A percentile compares a stretch with the other conserved stretches of the same genome.
Evolutionary conservation across 2,113 vertebrate genomes (phyloP).

Genomic region (Hemiprocne comata): DNA sequence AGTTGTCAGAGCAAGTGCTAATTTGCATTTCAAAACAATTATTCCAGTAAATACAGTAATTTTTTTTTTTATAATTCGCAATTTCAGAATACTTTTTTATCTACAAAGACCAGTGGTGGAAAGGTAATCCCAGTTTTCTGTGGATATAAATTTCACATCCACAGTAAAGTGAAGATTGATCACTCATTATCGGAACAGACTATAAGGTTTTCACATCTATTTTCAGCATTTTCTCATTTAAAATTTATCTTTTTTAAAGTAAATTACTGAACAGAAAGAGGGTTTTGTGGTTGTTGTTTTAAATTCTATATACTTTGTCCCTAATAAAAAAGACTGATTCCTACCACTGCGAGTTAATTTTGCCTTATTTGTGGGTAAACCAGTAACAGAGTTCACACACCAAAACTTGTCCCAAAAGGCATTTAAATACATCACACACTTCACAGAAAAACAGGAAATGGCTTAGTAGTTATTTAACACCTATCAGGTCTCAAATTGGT

Average conservation of each 20-base stretch:
- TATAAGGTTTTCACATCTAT: background rate
- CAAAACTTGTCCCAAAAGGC: background rate
- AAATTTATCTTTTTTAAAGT: background rate
- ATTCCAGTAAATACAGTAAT: background rate
- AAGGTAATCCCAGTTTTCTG: background rate
- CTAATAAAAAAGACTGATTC: background rate
- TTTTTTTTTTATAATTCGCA: background rate
- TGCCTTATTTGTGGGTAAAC: background rate
- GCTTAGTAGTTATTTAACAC: background rate
- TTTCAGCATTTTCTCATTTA: background rate
- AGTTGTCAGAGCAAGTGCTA: conserved; percentile 11
- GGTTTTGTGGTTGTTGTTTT: background rate
- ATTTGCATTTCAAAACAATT: conserved; percentile 24
- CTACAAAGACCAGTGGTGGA: background rate
- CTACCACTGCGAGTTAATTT: background rate
- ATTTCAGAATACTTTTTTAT: background rate
- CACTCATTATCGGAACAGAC: background rate
- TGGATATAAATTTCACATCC: background rate
- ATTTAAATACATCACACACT: background rate
- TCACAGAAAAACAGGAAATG: background rate
- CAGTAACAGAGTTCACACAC: background rate
- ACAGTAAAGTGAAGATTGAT: background rate
- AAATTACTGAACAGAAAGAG: background rate
- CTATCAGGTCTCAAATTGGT: background rate
- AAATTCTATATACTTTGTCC: background rate